Conservation (phyloP, 2,113 vertebrate genomes). For the Nyctibius bracteatus region DNA sequence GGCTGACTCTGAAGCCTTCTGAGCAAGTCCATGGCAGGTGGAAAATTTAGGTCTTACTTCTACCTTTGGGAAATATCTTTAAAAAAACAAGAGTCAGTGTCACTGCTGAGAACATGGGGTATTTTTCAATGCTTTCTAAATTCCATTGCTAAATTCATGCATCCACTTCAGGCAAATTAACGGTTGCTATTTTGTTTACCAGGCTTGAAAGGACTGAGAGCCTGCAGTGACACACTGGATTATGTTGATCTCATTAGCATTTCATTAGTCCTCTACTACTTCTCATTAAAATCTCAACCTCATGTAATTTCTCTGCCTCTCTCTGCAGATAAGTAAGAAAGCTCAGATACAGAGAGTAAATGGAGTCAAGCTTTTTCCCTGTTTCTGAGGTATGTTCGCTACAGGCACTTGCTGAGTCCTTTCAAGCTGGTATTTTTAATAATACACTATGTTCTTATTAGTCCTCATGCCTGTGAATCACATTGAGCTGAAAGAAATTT, state of each 20-base stretch:
- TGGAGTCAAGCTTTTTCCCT: background rate
- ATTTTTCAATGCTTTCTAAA: background rate
- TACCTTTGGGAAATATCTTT: background rate
- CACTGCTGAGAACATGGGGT: background rate
- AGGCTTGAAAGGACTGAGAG: slow-evolving; percentile 9
- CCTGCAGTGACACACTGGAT: slow-evolving; percentile 23
- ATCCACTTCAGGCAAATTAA: slow-evolving; percentile 7
- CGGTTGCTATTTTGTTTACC: slow-evolving; percentile 22
- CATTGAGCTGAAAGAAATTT: slow-evolving; percentile 40
- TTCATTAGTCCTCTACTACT: slow-evolving; percentile 36
- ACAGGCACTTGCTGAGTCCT: slow-evolving; percentile 23
- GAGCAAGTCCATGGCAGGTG: background rate
- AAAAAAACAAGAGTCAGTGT: background rate
- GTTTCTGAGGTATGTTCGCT: background rate
- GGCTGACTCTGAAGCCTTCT: background rate
- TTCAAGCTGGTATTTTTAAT: slow-evolving; percentile 41
- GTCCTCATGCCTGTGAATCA: slow-evolving; percentile 15
- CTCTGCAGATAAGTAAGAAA: background rate
- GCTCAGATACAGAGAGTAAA: background rate
- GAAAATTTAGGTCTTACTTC: background rate
- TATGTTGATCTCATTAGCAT: background rate
- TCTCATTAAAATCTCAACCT: slow-evolving; percentile 34
- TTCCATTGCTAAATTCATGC: background rate
- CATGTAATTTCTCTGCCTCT: slow-evolving; percentile 19
- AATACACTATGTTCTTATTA: slow-evolving; percentile 47